phyloP scores from a whole-genome alignment of 2,888 invertebrate species.

The Pardosa pseudoannulata region DNA sequence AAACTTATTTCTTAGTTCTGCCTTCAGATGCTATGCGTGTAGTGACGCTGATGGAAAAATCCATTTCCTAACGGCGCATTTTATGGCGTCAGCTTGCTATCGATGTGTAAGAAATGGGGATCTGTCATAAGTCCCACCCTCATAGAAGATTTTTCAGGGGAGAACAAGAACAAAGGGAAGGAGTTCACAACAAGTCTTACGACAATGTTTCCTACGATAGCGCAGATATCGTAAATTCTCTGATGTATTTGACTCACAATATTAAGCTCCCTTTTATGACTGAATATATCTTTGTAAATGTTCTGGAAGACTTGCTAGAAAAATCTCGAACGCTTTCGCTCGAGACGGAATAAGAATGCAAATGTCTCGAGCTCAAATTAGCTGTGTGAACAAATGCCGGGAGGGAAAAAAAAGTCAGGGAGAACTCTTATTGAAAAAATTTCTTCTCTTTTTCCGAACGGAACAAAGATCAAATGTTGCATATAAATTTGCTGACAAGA shows the following conservation, averaged over 20 bases:
- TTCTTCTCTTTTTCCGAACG: too few relatives aligned
- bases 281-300: not conserved
- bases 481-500: too few relatives aligned
- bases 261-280: not conserved
- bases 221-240: not conserved
- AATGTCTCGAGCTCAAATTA: not conserved
- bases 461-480: too few relatives aligned
- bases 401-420: too few relatives aligned
- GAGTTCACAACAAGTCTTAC: constrained; percentile 4
- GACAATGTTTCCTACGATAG: not conserved
- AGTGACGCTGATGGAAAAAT: constrained; percentile 61
- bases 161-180: constrained; percentile 18
- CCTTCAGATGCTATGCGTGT: not conserved
- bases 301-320: not conserved
- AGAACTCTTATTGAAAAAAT: too few relatives aligned
- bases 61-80: constrained; percentile 42
- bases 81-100: constrained; percentile 56
- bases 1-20: not conserved
- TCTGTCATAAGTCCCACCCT: constrained; percentile 35
- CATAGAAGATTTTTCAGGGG: constrained; percentile 22
- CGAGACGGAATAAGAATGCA: not conserved
- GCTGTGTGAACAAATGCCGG: too few relatives aligned
- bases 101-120: constrained; percentile 58
- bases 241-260: not conserved
- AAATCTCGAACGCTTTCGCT: not conserved